Evolutionary conservation across 2,113 vertebrate species (phyloP), one percentile per base, ranked within the genome.

Genomic region (Sitta europaea): DNA sequence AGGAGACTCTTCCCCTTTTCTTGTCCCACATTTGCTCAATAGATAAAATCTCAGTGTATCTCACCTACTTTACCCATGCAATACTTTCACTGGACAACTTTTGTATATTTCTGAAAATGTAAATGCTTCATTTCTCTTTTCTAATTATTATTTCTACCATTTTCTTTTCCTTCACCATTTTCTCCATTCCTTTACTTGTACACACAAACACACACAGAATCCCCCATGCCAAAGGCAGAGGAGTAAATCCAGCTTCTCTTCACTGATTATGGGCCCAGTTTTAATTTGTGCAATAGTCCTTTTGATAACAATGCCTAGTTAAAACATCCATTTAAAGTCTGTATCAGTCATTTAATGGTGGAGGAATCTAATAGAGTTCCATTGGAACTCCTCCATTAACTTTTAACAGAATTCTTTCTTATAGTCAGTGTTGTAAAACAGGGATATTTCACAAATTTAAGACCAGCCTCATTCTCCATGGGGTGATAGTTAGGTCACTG

Each of bases 321-420:
- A 98, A 97, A 98, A 96, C 87, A 96, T 89, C 94, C 98, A 98
- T 98, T 98, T 97, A 95, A 98, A 98, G 95, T 97, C 97, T 97
- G 79, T 50, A 97, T 95, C 95, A 97, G 91, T 94, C 97, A 97
- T 95, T 98, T 97, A 98, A 97, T 96, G 95, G 91, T 89, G 95
- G 95, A 95, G 95, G 97, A 97, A 97, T 95, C 97, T 98, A 98
- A 97, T 96, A 96, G 95, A 94, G 94, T 97, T 97, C 92, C 96
- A 92, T 83, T 89, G 94, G 77, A 98, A 93, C 96, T 94, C 96
- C 96, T 97, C 95, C 98, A 98, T 97, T 98, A 98, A 97, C 97
- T 98, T 98, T 97, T 97, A 96, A 98, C 96, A 96, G 96, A 96
- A 94, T 97, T 94, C 94, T 95, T 97, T 88, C 94, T 88, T 95